A percentile compares a stretch with the other conserved stretches of the same genome.
These are phyloP conservation scores for Thereva nobilitata DNA, from an alignment of 2,888 invertebrate species.

Conservation along the genomic window DNA sequence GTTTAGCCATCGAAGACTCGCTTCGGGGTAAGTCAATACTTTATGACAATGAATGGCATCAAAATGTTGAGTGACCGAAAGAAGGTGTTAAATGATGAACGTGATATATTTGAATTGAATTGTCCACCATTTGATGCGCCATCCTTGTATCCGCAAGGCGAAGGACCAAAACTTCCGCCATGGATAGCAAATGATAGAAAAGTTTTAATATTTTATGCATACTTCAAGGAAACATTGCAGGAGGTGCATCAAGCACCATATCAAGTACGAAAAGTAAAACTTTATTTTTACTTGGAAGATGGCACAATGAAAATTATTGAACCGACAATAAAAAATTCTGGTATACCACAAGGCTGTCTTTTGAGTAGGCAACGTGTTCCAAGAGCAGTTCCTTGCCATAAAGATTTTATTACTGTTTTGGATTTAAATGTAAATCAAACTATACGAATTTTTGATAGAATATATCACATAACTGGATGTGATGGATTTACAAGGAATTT, in stretches of 20 bases:
- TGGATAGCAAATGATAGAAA: conserved; percentile 91
- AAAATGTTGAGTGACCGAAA: conserved; percentile 67
- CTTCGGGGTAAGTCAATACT: conserved; percentile 66
- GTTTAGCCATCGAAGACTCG: conserved; percentile 59
- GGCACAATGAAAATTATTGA: conserved; percentile 88
- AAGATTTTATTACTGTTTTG: conserved; percentile 78
- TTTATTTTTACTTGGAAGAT: conserved; percentile 87
- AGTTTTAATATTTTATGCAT: conserved; percentile 61
- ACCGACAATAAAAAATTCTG: conserved; percentile 80
- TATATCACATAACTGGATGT: conserved; percentile 80
- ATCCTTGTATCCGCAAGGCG: conserved; percentile 75
- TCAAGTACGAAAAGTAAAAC: conserved; percentile 77
- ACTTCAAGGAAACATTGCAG: conserved; percentile 65
- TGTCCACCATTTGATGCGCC: conserved; percentile 63
- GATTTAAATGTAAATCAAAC: conserved; percentile 86
- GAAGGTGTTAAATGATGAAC: conserved; percentile 64
- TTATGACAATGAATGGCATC: conserved; percentile 65
- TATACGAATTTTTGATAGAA: conserved; percentile 78
- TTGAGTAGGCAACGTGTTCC: conserved; percentile 83
- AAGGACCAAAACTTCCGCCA: conserved; percentile 74
- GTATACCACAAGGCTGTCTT: conserved; percentile 80
- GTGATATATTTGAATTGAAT: conserved; percentile 58
- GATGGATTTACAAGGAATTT: conserved; percentile 86
- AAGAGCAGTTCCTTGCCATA: conserved; percentile 71
- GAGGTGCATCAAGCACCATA: conserved; percentile 70